Base-by-base conservation (phyloP, 2,113 vertebrate genomes). In the Percina caprodes region DNA sequence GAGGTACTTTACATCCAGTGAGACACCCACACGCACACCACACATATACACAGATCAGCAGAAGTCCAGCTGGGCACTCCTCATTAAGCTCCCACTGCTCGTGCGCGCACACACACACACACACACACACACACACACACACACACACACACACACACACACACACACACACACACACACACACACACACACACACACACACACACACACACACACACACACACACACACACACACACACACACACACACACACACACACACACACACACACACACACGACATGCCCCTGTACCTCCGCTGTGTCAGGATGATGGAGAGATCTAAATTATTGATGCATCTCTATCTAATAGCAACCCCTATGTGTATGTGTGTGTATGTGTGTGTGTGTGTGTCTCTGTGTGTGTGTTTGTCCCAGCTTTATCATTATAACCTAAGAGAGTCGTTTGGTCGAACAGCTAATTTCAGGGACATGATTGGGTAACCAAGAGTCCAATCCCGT, bases 321-420 rank as follows among this genome's bases (percentile, higher is more conserved):
- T 73, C 80, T 93, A 82, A 91, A 94, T 94, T 91, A 94, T 92
- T 91, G 85, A 94, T 93, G 92, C 51, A 88, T 91, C 82, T 86
- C 70, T 77, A 82, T 92, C 78, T 92, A 93, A 94, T 90, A 78
- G 71, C 82, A 81, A 24, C 66, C 89, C 82, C 80, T 46, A 39
- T 52, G 62, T 59, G 62, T 79, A 72, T 42, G 39, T 42, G 10
- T 42, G 2, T 39, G 1, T 39, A 2, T 39, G 35, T 39, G 35
- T 39, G 9, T 42, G 39, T 42, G 39, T 11, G 35, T 39, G 35
- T 9, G 61, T 60, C 58, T 61, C 54, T 74, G 16, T 79, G 79
- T 80, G 80, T 83, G 77, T 81, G 65, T 87, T 63, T 79, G 69
- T 81, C 80, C 63, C 24, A 35, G 51, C 69, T 52, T 88, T 69